Evolutionary conservation across 92 coral and sea anemone species (phyloP).

Genomic region (Palythoa caribaeorum): DNA sequence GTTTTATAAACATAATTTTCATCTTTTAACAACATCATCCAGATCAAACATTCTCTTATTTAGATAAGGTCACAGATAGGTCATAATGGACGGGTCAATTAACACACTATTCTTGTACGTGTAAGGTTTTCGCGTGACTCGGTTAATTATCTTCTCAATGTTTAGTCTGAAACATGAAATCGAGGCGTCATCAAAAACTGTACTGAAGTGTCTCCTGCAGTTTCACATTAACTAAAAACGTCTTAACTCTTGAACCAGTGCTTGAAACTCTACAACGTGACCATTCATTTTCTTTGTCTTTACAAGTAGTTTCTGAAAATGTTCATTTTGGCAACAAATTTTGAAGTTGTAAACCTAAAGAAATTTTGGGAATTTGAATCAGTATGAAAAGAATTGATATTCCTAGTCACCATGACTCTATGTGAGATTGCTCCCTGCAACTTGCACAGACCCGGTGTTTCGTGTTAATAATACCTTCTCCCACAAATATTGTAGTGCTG

Average conservation of each 20-base stretch:
- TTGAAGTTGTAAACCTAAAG: too few species aligned
- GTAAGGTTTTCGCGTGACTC: neutral
- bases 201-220: neutral
- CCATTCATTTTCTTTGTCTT: too few species aligned
- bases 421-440: too few species aligned
- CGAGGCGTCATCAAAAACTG: neutral
- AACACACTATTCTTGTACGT: neutral
- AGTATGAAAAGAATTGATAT: neutral
- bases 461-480: too few species aligned
- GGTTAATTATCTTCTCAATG: neutral
- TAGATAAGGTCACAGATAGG: neutral
- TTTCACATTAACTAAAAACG: neutral
- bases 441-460: too few species aligned
- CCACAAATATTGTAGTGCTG: too few species aligned
- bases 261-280: too few species aligned
- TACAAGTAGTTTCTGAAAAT: too few species aligned
- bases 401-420: neutral
- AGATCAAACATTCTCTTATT: neutral
- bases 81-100: neutral
- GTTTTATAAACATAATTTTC: neutral
- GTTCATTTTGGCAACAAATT: too few species aligned
- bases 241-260: too few species aligned
- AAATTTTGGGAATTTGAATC: too few species aligned
- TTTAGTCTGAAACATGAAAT: neutral
- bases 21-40: slow-evolving; percentile 25